phyloP scores from a whole-genome alignment of 2,888 invertebrate species.

The Parnassius apollo region DNA sequence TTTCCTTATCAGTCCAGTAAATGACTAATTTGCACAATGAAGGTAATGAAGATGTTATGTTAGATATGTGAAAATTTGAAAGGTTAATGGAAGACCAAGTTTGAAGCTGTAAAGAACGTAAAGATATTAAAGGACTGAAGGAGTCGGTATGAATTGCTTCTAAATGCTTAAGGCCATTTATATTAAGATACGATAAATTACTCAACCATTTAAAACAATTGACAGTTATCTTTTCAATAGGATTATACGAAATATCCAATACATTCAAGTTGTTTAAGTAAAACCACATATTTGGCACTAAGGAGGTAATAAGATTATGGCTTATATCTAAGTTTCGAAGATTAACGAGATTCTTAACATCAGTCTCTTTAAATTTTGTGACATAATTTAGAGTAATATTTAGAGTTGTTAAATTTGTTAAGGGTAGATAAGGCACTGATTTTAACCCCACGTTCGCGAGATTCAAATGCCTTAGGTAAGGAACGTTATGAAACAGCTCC shows the following conservation, averaged over 20 bases:
- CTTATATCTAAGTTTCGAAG: slow-evolving; percentile 88
- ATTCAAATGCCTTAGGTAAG: slow-evolving; percentile 88
- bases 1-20: slow-evolving; percentile 86
- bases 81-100: slow-evolving; percentile 89
- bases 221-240: slow-evolving; percentile 86
- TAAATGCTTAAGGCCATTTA: slow-evolving; percentile 87
- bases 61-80: slow-evolving; percentile 84
- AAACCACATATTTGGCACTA: slow-evolving; percentile 88
- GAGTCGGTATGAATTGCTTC: slow-evolving; percentile 88
- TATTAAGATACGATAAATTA: slow-evolving; percentile 87
- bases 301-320: slow-evolving; percentile 87
- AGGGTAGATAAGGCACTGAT: slow-evolving; percentile 87
- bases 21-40: slow-evolving; percentile 88
- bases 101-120: slow-evolving; percentile 86
- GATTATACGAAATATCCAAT: slow-evolving; percentile 91
- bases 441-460: slow-evolving; percentile 89
- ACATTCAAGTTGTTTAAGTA: slow-evolving; percentile 86
- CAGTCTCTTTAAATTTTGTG: slow-evolving; percentile 85
- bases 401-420: slow-evolving; percentile 88
- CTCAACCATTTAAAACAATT: slow-evolving; percentile 87
- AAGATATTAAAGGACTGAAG: slow-evolving; percentile 85
- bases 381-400: slow-evolving; percentile 91
- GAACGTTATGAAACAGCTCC: slow-evolving; percentile 92
- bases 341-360: slow-evolving; percentile 85
- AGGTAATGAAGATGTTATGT: slow-evolving; percentile 86